Base-by-base conservation (phyloP, 2,797 vertebrate genomes). In the Petrocephalus schoutedeni region DNA sequence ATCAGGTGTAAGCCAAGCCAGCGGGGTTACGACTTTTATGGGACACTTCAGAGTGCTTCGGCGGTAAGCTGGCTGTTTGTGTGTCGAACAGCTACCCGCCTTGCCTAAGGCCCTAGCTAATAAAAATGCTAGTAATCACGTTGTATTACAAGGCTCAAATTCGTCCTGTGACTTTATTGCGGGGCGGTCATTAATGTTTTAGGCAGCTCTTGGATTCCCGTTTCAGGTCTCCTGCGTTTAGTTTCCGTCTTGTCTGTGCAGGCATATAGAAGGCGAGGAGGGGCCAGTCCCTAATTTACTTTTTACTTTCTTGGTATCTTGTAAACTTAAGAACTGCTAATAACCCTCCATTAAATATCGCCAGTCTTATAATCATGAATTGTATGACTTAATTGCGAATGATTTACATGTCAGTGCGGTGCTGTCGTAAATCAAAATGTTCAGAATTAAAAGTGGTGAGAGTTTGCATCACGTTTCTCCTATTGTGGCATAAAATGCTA, bases 1-100 rank as follows among this genome's bases (percentile, higher is more conserved):
- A 98, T 97, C 95, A 97, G 96, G 97, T 97, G 97, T 97, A 98
- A 97, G 96, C 95, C 94, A 95, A 98, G 95, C 96, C 97, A 96
- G 95, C 94, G 91, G 96, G 95, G 93, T 93, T 94, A 93, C 85
- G 93, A 95, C 96, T 97, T 97, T 97, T 96, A 97, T 97, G 96
- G 96, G 96, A 94, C 93, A 94, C 93, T 91, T 93, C 89, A 91
- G 94, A 92, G 91, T 91, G 0, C 92, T 10, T 59, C 89, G 94
- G 93, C 92, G 89, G 93, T 93, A 93, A 94, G 93, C 89, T 94
- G 93, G 93, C 94, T 88, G 93, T 95, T 94, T 95, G 94, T 92
- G 93, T 94, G 93, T 95, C 96, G 94, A 94, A 92, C 92, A 93
- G 92, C 93, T 94, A 93, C 93, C 92, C 90, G 94, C 96, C 94